Percentiles rank a stretch among this genome's conserved stretches.
Conservation (phyloP, 2,888 invertebrate species). For the Eupithecia abbreviata region DNA sequence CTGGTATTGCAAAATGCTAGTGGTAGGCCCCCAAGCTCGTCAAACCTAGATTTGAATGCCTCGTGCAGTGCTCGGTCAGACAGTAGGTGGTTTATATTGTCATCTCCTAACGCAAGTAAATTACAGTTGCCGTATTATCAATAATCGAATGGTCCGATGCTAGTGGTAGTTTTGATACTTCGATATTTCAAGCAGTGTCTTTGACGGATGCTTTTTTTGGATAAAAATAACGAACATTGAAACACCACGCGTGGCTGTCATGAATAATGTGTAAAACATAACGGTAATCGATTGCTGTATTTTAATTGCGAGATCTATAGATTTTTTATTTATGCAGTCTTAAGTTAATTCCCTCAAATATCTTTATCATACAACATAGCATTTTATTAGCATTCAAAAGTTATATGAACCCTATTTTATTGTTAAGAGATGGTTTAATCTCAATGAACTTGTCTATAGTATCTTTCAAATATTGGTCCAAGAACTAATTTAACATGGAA, state of each 20-base stretch:
- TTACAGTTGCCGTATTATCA: neutral
- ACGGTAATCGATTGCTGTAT: neutral
- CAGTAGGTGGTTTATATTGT: neutral
- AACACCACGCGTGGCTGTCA: neutral
- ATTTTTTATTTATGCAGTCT: neutral
- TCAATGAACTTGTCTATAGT: constrained; percentile 1
- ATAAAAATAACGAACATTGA: neutral
- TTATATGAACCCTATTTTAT: neutral
- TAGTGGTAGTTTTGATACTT: neutral
- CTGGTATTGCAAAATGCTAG: constrained; percentile 2
- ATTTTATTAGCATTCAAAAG: neutral
- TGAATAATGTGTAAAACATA: neutral
- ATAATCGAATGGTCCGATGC: neutral
- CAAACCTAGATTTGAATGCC: neutral
- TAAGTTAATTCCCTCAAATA: neutral
- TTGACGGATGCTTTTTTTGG: neutral
- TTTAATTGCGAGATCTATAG: neutral
- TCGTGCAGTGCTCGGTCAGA: neutral
- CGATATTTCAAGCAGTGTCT: neutral
- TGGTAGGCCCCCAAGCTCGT: neutral
- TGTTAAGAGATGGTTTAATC: neutral
- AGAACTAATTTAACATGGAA: neutral
- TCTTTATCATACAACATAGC: neutral
- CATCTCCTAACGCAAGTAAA: neutral
- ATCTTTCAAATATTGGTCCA: neutral